Evolutionary conservation across 2,113 vertebrate genomes (phyloP).

Genomic region (Carassius auratus): DNA sequence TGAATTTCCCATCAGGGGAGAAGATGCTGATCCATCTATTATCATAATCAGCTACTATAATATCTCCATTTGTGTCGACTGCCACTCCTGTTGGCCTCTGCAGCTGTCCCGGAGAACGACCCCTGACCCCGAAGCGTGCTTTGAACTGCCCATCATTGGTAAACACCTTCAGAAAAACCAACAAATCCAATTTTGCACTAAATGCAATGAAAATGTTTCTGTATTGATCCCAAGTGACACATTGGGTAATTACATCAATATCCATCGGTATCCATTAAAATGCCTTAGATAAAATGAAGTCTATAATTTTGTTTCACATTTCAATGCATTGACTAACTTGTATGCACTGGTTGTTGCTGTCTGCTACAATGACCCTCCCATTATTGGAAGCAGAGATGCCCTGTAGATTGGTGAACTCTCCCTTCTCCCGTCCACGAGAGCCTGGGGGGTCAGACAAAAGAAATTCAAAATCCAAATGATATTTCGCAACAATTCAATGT

Average conservation of each 20-base stretch:
- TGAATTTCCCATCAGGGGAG: conserved; percentile 94
- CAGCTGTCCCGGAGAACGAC: conserved; percentile 91
- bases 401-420: conserved; percentile 96
- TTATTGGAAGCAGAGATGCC: conserved; percentile 89
- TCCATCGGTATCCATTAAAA: background rate
- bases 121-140: conserved; percentile 92
- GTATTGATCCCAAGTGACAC: background rate
- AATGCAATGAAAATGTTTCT: background rate
- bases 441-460: conserved; percentile 70
- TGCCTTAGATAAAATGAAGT: too few species aligned
- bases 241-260: background rate
- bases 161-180: conserved; percentile 79
- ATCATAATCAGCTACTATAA: conserved; percentile 95
- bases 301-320: background rate
- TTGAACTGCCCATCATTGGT: conserved; percentile 94
- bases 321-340: conserved; percentile 79
- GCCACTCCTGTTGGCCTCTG: conserved; percentile 93
- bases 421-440: conserved; percentile 89
- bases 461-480: conserved; percentile 2
- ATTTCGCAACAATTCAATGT: too few species aligned
- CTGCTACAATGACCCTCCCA: conserved; percentile 91
- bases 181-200: background rate
- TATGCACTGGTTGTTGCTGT: conserved; percentile 98
- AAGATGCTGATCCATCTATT: conserved; percentile 99
- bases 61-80: conserved; percentile 91